Conservation (phyloP, 2,797 vertebrate species). For the Oophaga sylvatica region DNA sequence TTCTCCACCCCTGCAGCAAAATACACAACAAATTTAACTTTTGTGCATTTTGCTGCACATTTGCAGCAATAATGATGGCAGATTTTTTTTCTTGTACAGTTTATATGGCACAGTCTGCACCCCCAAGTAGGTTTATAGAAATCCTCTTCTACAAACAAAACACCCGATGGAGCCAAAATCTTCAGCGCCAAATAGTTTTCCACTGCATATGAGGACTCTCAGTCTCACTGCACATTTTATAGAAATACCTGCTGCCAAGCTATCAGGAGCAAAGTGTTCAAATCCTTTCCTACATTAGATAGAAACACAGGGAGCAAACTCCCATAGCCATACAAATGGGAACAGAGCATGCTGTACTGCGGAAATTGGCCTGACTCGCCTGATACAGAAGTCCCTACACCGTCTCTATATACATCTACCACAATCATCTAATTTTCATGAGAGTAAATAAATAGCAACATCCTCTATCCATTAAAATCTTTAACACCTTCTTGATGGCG, state of each 20-base stretch:
- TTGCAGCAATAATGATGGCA: no score
- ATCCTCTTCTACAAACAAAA: background rate
- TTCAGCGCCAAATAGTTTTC: slow-evolving; percentile 22
- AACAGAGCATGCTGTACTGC: slow-evolving; percentile 15
- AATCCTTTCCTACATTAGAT: slow-evolving; percentile 40
- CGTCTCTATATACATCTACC: background rate
- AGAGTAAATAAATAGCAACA: background rate
- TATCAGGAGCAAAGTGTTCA: slow-evolving; percentile 53
- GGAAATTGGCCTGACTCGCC: slow-evolving; percentile 3
- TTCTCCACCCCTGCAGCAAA: no score
- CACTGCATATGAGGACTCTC: slow-evolving; percentile 36
- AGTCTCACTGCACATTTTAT: slow-evolving; percentile 21
- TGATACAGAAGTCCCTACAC: background rate
- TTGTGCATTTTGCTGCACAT: no score
- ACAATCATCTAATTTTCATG: background rate
- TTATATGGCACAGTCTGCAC: background rate
- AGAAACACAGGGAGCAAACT: slow-evolving; percentile 31
- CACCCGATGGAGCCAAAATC: background rate
- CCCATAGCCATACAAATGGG: slow-evolving; percentile 25
- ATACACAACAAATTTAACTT: no score
- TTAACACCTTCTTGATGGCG: background rate
- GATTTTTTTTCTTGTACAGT: no score
- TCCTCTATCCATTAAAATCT: background rate
- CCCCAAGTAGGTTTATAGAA: background rate
- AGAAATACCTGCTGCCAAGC: slow-evolving; percentile 36